A percentile compares a stretch with the other conserved stretches of the same genome.
Evolutionary conservation across 2,888 invertebrate species (phyloP).

Genomic region (Andrena minutula): DNA sequence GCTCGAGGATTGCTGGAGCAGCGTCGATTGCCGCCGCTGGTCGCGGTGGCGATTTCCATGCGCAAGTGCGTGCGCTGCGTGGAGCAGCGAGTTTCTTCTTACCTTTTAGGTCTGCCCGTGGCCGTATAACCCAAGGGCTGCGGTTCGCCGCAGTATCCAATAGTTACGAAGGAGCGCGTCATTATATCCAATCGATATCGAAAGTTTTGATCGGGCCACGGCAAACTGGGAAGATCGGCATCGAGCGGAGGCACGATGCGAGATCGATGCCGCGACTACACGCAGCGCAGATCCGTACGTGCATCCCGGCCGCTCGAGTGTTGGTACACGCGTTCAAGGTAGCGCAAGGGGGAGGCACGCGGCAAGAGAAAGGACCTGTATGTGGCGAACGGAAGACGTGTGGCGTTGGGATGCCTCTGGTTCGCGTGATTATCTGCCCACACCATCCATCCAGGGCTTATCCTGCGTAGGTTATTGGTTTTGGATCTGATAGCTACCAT

Average conservation of each 20-base stretch:
- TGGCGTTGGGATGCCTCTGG: constrained; percentile 59
- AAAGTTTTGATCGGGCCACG: constrained; percentile 75
- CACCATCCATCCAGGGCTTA: constrained; percentile 64
- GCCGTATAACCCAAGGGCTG: constrained; percentile 65
- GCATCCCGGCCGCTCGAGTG: background rate
- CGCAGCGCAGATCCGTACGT: background rate
- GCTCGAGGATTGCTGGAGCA: background rate
- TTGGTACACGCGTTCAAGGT: constrained; percentile 12
- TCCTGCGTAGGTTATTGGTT: constrained; percentile 76
- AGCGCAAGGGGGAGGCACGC: constrained; percentile 26
- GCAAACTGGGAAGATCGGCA: constrained; percentile 68
- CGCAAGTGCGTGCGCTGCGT: constrained; percentile 53
- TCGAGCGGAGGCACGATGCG: constrained; percentile 28
- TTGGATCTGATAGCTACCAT: constrained; percentile 75
- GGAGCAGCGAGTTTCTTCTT: constrained; percentile 60
- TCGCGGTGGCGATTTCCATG: constrained; percentile 67
- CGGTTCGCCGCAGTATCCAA: constrained; percentile 82
- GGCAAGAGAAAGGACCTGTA: constrained; percentile 50
- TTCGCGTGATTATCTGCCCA: constrained; percentile 72
- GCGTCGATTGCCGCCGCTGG: constrained; percentile 51
- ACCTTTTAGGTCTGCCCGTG: constrained; percentile 62
- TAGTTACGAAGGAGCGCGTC: constrained; percentile 77
- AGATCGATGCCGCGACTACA: constrained; percentile 21
- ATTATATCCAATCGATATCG: constrained; percentile 81
- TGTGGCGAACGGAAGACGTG: constrained; percentile 54